Evolutionary conservation across 2,113 vertebrate genomes (phyloP), one percentile per base, ranked within the genome.

Genomic region (Malurus elegans): DNA sequence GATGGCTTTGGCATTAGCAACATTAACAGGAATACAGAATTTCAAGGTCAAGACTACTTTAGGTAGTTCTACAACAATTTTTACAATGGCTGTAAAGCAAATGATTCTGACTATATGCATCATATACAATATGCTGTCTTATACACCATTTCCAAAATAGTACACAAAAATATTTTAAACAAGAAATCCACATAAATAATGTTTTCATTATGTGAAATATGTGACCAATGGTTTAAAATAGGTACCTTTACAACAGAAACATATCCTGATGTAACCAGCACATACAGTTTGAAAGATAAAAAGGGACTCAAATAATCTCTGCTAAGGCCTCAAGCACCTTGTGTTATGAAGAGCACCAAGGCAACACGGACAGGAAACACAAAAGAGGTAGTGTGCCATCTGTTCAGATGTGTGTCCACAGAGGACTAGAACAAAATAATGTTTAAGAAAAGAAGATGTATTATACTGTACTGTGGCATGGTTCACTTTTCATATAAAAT

Each of bases 381-480:
- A 66, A 88, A 98, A 98, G 99, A 99, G 99, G 99, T 99, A 99
- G 99, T 98, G 98, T 98, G 98, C 97, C 98, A 98, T 98, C 96
- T 93, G 97, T 98, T 97, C 97, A 98, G 98, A 99, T 98, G 98
- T 96, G 96, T 93, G 97, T 98, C 98, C 98, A 61, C 42, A n/a
- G 86, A 86, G 97, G 97, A 98, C 97, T 96, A 84, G 65, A 95
- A 97, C 95, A 97, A 95, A 97, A 97, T 95, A 92, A 97, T 51
- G 86, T 96, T 98, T 97, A 97, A 95, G 97, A 97, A 97, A 96
- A 97, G 91, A 97, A 92, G 92, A 96, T 61, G 36, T 72, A 79
- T 94, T 88, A 97, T 96, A 97, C 93, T 85, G 94, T 94, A 97
- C 92, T 86, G 94, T 94, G 97, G 87, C 96, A 96, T 94, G 96